Conservation (phyloP, 2,113 vertebrate species). For the Orthonyx spaldingii region DNA sequence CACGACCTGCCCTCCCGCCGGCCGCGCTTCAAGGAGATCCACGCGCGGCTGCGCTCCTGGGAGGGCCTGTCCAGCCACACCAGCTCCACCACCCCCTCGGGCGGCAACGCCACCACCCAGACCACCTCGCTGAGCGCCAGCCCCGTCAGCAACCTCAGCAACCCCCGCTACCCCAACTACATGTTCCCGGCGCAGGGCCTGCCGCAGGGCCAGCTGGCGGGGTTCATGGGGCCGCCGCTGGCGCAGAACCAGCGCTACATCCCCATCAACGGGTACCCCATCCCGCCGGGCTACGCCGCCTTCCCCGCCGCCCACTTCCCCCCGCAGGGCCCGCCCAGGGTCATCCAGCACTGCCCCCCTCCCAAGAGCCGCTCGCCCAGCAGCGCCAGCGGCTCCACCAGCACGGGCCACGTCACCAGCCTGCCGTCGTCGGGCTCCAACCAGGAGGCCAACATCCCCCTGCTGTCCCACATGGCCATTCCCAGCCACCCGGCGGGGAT, state of each 20-base stretch:
- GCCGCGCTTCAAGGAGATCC: conserved; percentile 92
- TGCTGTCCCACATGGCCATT: conserved; percentile 89
- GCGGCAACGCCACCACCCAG: conserved; percentile 96
- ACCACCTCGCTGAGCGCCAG: conserved; percentile 97
- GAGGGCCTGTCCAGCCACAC: conserved; percentile 94
- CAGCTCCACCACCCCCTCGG: conserved; percentile 93
- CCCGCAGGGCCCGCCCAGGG: conserved; percentile 77
- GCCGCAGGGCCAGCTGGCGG: conserved; percentile 82
- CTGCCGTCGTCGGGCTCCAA: conserved; percentile 94
- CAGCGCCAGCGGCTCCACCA: conserved; percentile 96
- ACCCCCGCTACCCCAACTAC: conserved; percentile 89
- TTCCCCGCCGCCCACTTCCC: conserved; percentile 90
- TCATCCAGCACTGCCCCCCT: conserved; percentile 92
- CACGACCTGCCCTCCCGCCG: conserved; percentile 90
- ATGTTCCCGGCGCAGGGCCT: conserved; percentile 88
- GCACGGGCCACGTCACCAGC: conserved; percentile 95
- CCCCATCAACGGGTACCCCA: conserved; percentile 94
- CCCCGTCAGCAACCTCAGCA: conserved; percentile 95
- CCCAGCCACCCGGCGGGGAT: conserved; percentile 79
- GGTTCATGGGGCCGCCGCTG: conserved; percentile 81
- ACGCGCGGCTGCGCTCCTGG: conserved; percentile 89
- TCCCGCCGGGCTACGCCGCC: conserved; percentile 92
- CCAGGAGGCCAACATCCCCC: conserved; percentile 94
- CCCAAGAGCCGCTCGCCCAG: conserved; percentile 97
- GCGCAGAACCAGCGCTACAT: conserved; percentile 91